Evolutionary conservation across 2,113 vertebrate genomes (phyloP).

Genomic region (Syngnathoides biaculeatus): DNA sequence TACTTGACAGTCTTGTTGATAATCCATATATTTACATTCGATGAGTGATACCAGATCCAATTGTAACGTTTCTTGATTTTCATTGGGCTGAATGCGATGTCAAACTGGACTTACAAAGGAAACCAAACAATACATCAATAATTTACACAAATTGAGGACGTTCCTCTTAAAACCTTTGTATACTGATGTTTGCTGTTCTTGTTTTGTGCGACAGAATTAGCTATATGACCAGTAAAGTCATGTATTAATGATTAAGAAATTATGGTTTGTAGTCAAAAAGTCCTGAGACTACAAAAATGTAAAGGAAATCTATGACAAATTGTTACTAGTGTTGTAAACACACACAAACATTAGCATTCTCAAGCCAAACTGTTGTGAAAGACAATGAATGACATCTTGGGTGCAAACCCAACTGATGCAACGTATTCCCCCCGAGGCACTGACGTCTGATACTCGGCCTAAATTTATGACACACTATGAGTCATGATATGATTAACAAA

Average conservation of each 20-base stretch:
- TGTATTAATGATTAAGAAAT: neutral
- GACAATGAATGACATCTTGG: neutral
- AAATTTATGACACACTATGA: neutral
- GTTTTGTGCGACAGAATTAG: no score
- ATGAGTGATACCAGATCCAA: no score
- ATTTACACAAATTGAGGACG: no score
- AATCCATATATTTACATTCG: no score
- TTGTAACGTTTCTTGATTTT: no score
- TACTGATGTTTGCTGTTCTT: no score
- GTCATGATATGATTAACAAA: slow-evolving; percentile 1
- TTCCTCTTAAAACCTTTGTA: no score
- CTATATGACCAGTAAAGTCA: neutral
- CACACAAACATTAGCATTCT: neutral
- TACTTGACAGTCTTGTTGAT: no score
- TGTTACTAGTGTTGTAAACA: neutral
- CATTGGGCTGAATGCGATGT: no score
- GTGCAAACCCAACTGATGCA: neutral
- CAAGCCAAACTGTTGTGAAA: neutral
- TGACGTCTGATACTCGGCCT: slow-evolving; percentile 1
- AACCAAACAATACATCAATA: no score
- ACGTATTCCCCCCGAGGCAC: neutral
- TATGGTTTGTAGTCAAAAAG: neutral
- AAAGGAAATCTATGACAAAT: neutral
- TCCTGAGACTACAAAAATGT: neutral
- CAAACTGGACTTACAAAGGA: no score